A percentile compares a stretch with the other conserved stretches of the same genome.
Evolutionary conservation across 2,888 invertebrate species (phyloP).

Genomic region (Mactromeris polynyma): DNA sequence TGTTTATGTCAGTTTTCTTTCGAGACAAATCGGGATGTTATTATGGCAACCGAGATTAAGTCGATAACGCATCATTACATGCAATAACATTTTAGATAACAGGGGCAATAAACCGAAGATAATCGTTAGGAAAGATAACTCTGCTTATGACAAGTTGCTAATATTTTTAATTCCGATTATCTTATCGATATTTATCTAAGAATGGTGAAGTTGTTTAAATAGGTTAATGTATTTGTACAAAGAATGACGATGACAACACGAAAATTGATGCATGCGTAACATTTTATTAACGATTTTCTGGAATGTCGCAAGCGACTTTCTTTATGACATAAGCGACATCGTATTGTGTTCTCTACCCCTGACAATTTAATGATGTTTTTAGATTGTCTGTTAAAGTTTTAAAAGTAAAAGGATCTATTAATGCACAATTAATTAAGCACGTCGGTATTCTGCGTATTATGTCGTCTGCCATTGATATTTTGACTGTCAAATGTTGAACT

Average conservation of each 20-base stretch:
- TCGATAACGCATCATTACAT: constrained; percentile 38
- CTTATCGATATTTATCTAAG: constrained; percentile 33
- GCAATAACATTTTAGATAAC: constrained; percentile 56
- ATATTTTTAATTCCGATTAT: constrained; percentile 38
- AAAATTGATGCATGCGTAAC: not conserved
- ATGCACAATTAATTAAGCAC: too few species aligned
- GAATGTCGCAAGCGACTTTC: constrained; percentile 9
- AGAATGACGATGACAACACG: not conserved
- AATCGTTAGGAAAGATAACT: constrained; percentile 44
- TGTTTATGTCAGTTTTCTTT: not conserved
- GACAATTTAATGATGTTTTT: too few species aligned
- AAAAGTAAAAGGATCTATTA: too few species aligned
- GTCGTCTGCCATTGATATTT: too few species aligned
- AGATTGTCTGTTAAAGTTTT: too few species aligned
- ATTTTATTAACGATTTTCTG: constrained; percentile 11
- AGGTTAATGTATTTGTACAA: not conserved
- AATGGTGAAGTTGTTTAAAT: constrained; percentile 8
- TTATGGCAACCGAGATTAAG: constrained; percentile 50
- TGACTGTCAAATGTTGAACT: too few species aligned
- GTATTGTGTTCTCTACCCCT: too few species aligned
- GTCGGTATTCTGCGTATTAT: too few species aligned
- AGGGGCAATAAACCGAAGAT: constrained; percentile 38
- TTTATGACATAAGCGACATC: not conserved
- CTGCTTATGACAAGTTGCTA: constrained; percentile 41
- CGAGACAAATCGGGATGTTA: constrained; percentile 40